Evolutionary conservation across 2,113 vertebrate genomes (phyloP).

Genomic region (Chloebia gouldiae): DNA sequence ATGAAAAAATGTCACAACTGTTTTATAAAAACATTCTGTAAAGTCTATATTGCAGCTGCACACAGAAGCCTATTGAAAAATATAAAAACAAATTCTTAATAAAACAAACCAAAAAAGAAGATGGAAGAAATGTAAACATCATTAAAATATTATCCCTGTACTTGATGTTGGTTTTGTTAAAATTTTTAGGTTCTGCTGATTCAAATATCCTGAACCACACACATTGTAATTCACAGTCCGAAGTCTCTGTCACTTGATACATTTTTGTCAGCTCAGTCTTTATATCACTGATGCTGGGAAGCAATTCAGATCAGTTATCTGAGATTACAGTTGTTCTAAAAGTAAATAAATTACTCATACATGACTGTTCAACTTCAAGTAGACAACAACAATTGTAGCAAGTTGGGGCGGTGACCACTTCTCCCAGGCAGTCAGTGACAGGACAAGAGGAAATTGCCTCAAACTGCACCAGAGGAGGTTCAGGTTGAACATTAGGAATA

Average conservation of each 20-base stretch:
- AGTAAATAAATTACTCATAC: neutral
- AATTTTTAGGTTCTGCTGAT: neutral
- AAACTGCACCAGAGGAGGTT: neutral
- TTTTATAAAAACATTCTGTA: neutral
- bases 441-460: neutral
- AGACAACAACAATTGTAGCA: neutral
- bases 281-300: neutral
- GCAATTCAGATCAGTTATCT: neutral
- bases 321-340: neutral
- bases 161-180: neutral
- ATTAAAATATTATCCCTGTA: neutral
- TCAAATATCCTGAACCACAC: neutral
- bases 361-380: neutral
- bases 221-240: neutral
- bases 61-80: neutral
- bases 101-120: neutral
- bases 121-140: neutral
- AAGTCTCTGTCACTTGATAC: neutral
- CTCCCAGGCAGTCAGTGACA: neutral
- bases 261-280: neutral
- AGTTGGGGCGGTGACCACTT: neutral
- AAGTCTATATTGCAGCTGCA: neutral
- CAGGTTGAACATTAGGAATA: neutral
- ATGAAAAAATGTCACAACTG: neutral
- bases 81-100: neutral